These are phyloP conservation scores for Myotis planiceps DNA, from an alignment of 2,797 vertebrate genomes.

Conservation along the genomic window DNA sequence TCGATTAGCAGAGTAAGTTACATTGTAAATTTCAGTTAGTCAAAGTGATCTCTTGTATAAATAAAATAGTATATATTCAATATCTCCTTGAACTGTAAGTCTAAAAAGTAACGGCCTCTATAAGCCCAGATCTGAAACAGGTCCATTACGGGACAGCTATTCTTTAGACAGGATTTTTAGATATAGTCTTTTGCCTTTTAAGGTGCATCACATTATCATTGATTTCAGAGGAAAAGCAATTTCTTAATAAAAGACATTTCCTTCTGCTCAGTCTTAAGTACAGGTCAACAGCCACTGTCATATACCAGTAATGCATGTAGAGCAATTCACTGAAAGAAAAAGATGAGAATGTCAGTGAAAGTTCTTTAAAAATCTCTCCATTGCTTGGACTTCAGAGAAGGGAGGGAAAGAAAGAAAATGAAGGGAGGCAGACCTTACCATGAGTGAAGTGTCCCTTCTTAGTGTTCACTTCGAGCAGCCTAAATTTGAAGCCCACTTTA, in stretches of 20 bases:
- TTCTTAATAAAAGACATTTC: conserved; percentile 10
- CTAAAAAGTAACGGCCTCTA: not conserved
- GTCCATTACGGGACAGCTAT: not conserved
- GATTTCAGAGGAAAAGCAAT: conserved; percentile 37
- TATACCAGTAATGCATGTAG: not conserved
- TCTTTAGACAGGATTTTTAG: not conserved
- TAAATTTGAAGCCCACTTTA: not conserved
- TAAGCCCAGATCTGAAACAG: not conserved
- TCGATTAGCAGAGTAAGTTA: not conserved
- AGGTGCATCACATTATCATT: not conserved
- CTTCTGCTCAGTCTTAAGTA: not conserved
- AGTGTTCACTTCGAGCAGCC: not conserved
- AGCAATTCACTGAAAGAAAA: not conserved
- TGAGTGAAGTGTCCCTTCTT: not conserved
- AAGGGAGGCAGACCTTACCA: not conserved
- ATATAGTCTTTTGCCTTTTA: not conserved
- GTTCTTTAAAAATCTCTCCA: not conserved
- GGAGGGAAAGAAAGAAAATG: not conserved
- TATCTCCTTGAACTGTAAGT: not conserved
- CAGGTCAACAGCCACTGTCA: not conserved
- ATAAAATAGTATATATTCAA: not conserved
- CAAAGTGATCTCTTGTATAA: not conserved
- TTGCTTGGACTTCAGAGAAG: not conserved
- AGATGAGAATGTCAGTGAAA: not conserved
- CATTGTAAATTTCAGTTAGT: not conserved